Percentiles rank a stretch among this genome's conserved stretches.
Conservation (phyloP, 2,888 invertebrate genomes). For the Sarcophaga rosellei region DNA sequence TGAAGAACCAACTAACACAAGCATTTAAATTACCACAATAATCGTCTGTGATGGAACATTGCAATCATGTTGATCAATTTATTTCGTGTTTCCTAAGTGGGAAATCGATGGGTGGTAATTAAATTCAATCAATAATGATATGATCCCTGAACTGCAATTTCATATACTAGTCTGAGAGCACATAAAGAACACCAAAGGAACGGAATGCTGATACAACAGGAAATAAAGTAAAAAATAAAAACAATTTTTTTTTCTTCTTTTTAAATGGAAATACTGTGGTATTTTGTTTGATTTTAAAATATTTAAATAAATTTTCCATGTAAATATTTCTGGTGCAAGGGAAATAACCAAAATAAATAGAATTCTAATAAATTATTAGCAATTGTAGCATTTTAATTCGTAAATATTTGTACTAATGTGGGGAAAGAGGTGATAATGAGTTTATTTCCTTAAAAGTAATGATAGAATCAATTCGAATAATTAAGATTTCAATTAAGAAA, state of each 20-base stretch:
- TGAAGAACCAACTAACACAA: not conserved
- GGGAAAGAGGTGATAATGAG: too few relatives aligned
- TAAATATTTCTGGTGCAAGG: not conserved
- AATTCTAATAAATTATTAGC: not conserved
- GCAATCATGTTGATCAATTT: slow-evolving; percentile 39
- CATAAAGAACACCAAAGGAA: not conserved
- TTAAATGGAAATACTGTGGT: not conserved
- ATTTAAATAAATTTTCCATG: not conserved
- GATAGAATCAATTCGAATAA: too few relatives aligned
- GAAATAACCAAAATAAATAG: slow-evolving; percentile 1
- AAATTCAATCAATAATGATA: slow-evolving; percentile 54
- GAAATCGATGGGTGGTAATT: slow-evolving; percentile 62
- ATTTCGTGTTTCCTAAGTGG: slow-evolving; percentile 57
- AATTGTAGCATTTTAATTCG: not conserved
- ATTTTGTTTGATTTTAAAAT: not conserved
- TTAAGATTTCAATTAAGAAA: too few relatives aligned
- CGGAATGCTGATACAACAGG: slow-evolving; percentile 5
- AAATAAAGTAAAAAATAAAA: slow-evolving; percentile 22
- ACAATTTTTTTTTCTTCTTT: too few relatives aligned
- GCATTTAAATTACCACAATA: not conserved
- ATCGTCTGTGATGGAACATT: not conserved
- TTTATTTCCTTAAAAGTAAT: too few relatives aligned
- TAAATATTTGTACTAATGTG: not conserved
- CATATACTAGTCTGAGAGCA: not conserved
- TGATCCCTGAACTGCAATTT: not conserved